Base-by-base conservation (phyloP, 2,113 vertebrate genomes). In the Periophthalmus modestus region DNA sequence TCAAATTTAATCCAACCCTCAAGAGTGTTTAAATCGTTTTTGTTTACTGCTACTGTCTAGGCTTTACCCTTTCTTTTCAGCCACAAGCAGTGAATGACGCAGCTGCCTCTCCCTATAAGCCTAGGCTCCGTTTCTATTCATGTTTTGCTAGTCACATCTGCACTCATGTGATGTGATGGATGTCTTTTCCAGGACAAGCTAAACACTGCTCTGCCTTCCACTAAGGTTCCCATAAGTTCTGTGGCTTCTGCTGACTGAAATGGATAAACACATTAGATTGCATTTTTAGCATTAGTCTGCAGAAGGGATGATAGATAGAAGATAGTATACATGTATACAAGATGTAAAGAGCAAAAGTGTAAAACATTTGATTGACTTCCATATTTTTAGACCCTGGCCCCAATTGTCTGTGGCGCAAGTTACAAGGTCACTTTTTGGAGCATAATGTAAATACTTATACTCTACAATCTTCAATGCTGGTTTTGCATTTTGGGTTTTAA, bases 101-200 rank as follows among this genome's bases (percentile, higher is more conserved):
- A 66, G 84, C 80, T 61, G 0, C 87, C 63, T 28, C 52, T 61
- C 48, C 71, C 69, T 84, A 73, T 67, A 54, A 18, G 15, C 18
- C 18, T 54, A 85, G 74, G 66, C 70, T 80, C 48, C 55, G 74
- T 76, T 75, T 76, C 72, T 82, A 14, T 73, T 77, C 59, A 28
- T 72, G 69, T 75, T 66, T 74, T 46, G 23, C 24, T 7, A 59
- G 62, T 83, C 86, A 85, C 82, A 86, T 87, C 77, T 83, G 68
- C 50, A 74, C 72, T 73, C 71, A 68, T 74, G 59, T 79, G 71
- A 79, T 7, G 52, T 18, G 59, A 74, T 65, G 68, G 52, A 69
- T 54, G 66, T 21, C 36, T 75, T 83, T 76, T 79, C 74, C 69
- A 5, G 15, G 72, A 81, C 77, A 63, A 69, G 66, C 58, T 69